A percentile compares a stretch with the other conserved stretches of the same genome.
These are phyloP conservation scores for Saccopteryx leptura DNA, from an alignment of 2,113 vertebrate genomes.

Conservation along the genomic window DNA sequence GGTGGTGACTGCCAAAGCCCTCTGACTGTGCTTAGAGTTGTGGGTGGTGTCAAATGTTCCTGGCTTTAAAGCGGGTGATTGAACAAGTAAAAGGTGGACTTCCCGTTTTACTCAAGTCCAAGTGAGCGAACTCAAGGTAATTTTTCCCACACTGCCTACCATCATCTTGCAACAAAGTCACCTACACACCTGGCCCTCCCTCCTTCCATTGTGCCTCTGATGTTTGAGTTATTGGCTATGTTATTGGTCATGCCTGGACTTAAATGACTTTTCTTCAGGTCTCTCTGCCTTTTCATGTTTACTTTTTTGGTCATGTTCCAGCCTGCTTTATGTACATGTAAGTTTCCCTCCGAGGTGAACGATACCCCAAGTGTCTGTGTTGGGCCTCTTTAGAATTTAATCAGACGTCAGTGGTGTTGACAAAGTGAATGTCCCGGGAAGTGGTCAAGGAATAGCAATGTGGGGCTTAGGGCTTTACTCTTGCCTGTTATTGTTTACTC, in stretches of 20 bases:
- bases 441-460: slow-evolving; percentile 61
- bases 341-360: not conserved
- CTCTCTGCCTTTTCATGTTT: not conserved
- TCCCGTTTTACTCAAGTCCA: not conserved
- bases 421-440: slow-evolving; percentile 58
- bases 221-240: not conserved
- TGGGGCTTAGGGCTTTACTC: slow-evolving; percentile 16
- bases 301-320: not conserved
- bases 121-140: not conserved
- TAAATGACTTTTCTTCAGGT: not conserved
- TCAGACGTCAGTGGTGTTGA: slow-evolving; percentile 1
- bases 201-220: not conserved
- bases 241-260: not conserved
- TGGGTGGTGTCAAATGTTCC: not conserved
- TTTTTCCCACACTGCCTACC: not conserved
- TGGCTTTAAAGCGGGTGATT: not conserved
- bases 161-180: not conserved
- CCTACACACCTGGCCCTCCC: not conserved
- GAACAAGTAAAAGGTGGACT: not conserved
- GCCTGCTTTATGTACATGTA: not conserved
- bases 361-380: not conserved
- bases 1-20: slow-evolving; percentile 53
- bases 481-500: slow-evolving; percentile 33
- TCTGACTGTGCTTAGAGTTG: not conserved
- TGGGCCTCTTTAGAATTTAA: not conserved